Conservation (phyloP, 2,113 vertebrate genomes). For the Mungos mungo region DNA sequence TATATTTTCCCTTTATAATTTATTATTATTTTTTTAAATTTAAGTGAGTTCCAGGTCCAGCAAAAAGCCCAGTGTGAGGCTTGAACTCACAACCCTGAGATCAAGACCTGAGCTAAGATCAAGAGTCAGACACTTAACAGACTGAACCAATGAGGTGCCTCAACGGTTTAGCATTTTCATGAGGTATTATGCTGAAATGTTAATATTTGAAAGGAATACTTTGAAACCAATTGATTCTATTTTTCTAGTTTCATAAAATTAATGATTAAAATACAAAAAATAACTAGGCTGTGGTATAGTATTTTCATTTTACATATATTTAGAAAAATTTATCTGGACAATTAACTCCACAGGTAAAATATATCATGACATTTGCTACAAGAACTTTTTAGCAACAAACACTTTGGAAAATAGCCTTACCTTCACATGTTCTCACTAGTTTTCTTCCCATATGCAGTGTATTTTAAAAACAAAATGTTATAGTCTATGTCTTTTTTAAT, state of each 20-base stretch:
- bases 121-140: no score
- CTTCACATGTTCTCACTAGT: not conserved
- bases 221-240: not conserved
- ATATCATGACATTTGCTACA: not conserved
- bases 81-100: no score
- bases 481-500: not conserved
- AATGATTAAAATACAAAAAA: not conserved
- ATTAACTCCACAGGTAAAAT: not conserved
- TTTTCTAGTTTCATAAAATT: not conserved
- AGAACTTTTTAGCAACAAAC: not conserved
- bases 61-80: no score
- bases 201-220: not conserved
- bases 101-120: no score
- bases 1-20: not conserved
- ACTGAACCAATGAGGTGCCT: no score
- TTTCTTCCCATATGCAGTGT: not conserved
- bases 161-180: not conserved
- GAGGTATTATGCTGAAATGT: not conserved
- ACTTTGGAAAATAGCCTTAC: not conserved
- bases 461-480: constrained; percentile 1
- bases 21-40: no score
- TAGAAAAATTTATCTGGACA: not conserved
- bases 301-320: not conserved
- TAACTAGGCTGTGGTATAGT: not conserved
- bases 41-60: no score